These are phyloP conservation scores for Bucorvus abyssinicus DNA, from an alignment of 2,797 vertebrate genomes.

Conservation along the genomic window DNA sequence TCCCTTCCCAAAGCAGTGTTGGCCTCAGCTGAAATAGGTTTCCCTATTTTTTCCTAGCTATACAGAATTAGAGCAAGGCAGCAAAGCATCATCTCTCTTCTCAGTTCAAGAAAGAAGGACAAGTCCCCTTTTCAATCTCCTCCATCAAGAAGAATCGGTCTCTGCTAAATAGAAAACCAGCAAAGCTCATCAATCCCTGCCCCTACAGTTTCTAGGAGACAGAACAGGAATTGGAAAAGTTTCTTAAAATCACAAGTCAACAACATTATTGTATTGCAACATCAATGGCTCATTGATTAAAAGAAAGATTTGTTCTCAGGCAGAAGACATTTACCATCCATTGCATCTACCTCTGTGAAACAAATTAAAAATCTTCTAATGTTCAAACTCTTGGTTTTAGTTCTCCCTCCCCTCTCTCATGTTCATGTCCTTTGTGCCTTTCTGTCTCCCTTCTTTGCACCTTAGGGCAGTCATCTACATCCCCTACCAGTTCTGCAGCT, in stretches of 20 bases:
- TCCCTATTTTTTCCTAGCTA: not conserved
- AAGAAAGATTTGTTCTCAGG: not conserved
- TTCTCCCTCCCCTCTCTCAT: not conserved
- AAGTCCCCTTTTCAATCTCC: not conserved
- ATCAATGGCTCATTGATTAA: not conserved
- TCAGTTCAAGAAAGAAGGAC: not conserved
- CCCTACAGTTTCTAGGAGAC: not conserved
- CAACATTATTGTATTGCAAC: not conserved
- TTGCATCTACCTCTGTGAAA: not conserved
- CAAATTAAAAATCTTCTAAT: not conserved
- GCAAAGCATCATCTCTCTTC: not conserved
- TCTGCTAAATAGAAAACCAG: not conserved
- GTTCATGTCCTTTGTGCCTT: not conserved
- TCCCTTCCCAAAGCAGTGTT: not conserved
- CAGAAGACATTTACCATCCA: not conserved
- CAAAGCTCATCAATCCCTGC: not conserved
- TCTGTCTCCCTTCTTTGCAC: not conserved
- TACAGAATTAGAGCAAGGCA: not conserved
- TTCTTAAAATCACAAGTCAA: not conserved
- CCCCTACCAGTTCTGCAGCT: not conserved
- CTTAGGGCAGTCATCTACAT: not conserved
- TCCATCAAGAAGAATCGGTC: not conserved
- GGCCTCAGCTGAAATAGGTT: not conserved
- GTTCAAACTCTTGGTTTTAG: not conserved
- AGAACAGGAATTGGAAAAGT: not conserved